Percentiles rank a stretch among this genome's conserved stretches.
Evolutionary conservation across 2,888 invertebrate species (phyloP).

Genomic region (Notodonta ziczac): DNA sequence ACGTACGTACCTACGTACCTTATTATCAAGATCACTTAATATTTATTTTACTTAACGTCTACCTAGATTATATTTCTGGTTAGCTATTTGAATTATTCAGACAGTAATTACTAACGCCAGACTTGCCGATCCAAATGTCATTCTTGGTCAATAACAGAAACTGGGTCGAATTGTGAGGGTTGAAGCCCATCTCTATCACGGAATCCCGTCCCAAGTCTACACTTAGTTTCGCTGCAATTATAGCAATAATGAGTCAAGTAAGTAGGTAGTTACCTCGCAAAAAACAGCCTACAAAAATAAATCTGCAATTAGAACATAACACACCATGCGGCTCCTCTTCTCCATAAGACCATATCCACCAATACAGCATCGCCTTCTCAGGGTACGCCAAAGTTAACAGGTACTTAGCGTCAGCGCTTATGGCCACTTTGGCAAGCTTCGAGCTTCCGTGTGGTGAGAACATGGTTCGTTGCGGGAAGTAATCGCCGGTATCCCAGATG

Average conservation of each 20-base stretch:
- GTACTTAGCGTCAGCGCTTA: slow-evolving; percentile 85
- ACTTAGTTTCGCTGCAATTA: slow-evolving; percentile 47
- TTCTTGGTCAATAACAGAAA: slow-evolving; percentile 65
- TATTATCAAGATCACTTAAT: not conserved
- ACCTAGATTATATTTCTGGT: too few relatives aligned
- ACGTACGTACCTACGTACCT: not conserved
- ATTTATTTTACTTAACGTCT: not conserved
- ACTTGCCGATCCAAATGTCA: slow-evolving; percentile 66
- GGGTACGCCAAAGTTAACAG: slow-evolving; percentile 82
- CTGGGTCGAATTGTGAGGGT: slow-evolving; percentile 63
- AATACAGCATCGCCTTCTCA: slow-evolving; percentile 70
- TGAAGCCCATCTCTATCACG: slow-evolving; percentile 62
- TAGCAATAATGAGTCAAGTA: not conserved
- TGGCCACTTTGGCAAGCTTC: slow-evolving; percentile 64
- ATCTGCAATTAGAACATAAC: not conserved
- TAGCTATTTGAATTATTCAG: not conserved
- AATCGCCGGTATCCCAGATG: slow-evolving; percentile 83
- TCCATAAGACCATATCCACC: slow-evolving; percentile 87
- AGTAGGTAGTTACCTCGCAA: not conserved
- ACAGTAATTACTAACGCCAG: slow-evolving; percentile 51
- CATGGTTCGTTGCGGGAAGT: slow-evolving; percentile 80
- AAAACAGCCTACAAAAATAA: too few relatives aligned
- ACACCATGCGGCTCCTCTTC: slow-evolving; percentile 81
- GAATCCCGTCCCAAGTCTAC: slow-evolving; percentile 49
- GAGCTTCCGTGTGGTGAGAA: slow-evolving; percentile 79